A percentile compares a stretch with the other conserved stretches of the same genome.
Conservation (phyloP, 1,140 invertebrate genomes). For the Calephelis virginiensis region DNA sequence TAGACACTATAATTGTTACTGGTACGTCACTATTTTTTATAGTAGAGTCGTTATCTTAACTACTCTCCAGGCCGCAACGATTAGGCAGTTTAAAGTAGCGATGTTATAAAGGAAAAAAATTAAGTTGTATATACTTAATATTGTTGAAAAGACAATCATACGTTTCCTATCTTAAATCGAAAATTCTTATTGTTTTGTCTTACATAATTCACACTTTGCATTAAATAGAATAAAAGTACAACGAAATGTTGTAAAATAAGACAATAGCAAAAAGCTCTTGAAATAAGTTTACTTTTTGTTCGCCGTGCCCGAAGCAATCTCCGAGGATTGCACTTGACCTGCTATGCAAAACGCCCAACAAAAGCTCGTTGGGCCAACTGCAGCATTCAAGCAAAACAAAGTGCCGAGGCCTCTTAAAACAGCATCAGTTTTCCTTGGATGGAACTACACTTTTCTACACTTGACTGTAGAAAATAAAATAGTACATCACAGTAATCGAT, state of each 20-base stretch:
- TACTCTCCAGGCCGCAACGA: no score
- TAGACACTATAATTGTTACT: no score
- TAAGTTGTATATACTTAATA: no score
- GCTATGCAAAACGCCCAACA: constrained; percentile 55
- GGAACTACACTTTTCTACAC: constrained; percentile 6
- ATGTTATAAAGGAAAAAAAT: no score
- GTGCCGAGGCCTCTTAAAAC: constrained; percentile 32
- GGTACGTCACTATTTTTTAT: no score
- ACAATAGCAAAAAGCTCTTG: constrained; percentile 26
- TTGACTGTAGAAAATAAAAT: constrained; percentile 3
- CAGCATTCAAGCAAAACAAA: constrained; percentile 45
- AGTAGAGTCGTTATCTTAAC: no score
- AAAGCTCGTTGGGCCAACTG: constrained; percentile 47
- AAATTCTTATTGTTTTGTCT: no score
- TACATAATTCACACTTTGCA: neutral
- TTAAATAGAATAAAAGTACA: constrained; percentile 6
- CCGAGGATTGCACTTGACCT: constrained; percentile 62
- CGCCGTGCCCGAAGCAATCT: constrained; percentile 46
- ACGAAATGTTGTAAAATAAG: constrained; percentile 21
- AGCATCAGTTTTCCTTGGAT: constrained; percentile 17
- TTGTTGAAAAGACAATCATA: no score
- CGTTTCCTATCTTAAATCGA: no score
- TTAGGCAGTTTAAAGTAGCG: no score
- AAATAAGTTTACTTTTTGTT: constrained; percentile 32
- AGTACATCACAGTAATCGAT: no score